Percentiles rank a stretch among this genome's conserved stretches.
These are phyloP conservation scores for Amorpha juglandis DNA, from an alignment of 2,888 invertebrate genomes.

Conservation along the genomic window DNA sequence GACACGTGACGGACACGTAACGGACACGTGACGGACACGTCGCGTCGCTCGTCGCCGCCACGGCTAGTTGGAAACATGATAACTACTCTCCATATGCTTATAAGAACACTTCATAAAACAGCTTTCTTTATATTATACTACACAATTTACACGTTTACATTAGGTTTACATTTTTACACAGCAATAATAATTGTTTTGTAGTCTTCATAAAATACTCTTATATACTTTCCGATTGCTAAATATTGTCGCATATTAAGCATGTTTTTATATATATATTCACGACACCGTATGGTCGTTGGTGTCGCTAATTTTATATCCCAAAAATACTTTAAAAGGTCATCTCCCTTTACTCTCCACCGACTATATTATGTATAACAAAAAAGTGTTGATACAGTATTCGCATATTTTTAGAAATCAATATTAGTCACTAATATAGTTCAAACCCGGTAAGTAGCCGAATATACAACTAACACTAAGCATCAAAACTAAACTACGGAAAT, in stretches of 20 bases:
- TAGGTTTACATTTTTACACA: constrained; percentile 84
- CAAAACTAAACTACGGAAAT: constrained; percentile 64
- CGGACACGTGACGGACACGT: constrained; percentile 1
- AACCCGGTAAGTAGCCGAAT: constrained; percentile 63
- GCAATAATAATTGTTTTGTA: constrained; percentile 82
- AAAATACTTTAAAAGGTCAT: constrained; percentile 58
- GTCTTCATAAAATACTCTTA: constrained; percentile 79
- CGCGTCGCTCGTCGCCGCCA: constrained; percentile 43
- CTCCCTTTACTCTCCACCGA: constrained; percentile 38
- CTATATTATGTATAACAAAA: constrained; percentile 11
- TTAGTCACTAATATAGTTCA: constrained; percentile 63
- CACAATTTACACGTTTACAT: constrained; percentile 82
- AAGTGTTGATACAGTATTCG: constrained; percentile 28
- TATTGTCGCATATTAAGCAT: constrained; percentile 83
- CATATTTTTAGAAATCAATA: constrained; percentile 35
- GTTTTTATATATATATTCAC: constrained; percentile 53
- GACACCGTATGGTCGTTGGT: constrained; percentile 69
- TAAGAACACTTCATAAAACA: constrained; percentile 84
- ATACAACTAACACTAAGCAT: constrained; percentile 59
- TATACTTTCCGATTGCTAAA: constrained; percentile 79
- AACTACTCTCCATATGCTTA: constrained; percentile 72
- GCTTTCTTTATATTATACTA: constrained; percentile 79
- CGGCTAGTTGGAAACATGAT: constrained; percentile 54
- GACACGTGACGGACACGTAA: not conserved
- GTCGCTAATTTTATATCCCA: constrained; percentile 61